These are phyloP conservation scores for Cantharis nigra DNA, from an alignment of 2,888 invertebrate species.

Conservation along the genomic window DNA sequence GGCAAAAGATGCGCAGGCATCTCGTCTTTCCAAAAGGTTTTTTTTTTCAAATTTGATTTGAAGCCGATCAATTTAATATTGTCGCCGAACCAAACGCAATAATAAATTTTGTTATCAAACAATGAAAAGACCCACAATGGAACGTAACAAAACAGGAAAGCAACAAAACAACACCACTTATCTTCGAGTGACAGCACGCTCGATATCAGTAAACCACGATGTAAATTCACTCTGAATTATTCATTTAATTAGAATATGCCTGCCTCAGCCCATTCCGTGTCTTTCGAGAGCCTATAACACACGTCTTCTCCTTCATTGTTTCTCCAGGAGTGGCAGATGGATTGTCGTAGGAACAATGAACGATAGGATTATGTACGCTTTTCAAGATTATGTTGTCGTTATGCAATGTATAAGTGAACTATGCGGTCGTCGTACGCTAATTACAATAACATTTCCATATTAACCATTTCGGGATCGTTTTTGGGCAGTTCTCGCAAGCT, in stretches of 20 bases:
- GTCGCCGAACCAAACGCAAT: background rate
- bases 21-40: background rate
- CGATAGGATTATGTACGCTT: conserved; percentile 16
- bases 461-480: conserved; percentile 2
- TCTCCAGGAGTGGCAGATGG: conserved; percentile 19
- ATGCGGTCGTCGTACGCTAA: conserved; percentile 16
- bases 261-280: conserved; percentile 34
- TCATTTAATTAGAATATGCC: conserved; percentile 42
- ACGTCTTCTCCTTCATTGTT: conserved; percentile 20
- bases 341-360: conserved; percentile 22
- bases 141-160: conserved; percentile 22
- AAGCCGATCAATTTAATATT: background rate
- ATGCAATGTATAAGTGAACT: conserved; percentile 4
- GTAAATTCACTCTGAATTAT: conserved; percentile 40
- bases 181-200: conserved; percentile 34
- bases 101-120: background rate
- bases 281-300: conserved; percentile 21
- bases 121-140: background rate
- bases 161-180: conserved; percentile 32
- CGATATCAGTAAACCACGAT: conserved; percentile 36
- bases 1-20: background rate
- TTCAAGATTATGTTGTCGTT: conserved; percentile 14
- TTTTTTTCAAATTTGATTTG: background rate
- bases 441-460: conserved; percentile 10
- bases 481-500: background rate